Conservation (phyloP, 2,113 vertebrate species). For the Elgaria multicarinata region DNA sequence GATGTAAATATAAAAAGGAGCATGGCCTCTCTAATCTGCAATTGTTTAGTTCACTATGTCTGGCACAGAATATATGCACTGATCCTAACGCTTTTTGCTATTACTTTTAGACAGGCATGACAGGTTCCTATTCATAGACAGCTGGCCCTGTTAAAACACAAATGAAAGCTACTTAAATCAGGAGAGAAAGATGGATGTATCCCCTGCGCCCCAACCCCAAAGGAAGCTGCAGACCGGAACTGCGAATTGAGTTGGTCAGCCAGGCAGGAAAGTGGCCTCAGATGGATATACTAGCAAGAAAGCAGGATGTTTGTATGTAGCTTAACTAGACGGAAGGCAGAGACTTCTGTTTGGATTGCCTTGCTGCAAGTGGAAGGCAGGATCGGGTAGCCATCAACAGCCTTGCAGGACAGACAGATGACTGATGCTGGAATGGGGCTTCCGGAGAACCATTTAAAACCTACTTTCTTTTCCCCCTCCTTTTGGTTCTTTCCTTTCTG, state of each 20-base stretch:
- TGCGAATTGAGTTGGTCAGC: not conserved
- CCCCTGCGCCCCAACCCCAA: not conserved
- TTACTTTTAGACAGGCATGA: constrained; percentile 36
- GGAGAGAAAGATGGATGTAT: constrained; percentile 19
- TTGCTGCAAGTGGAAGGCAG: not conserved
- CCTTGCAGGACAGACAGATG: not conserved
- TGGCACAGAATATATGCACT: not conserved
- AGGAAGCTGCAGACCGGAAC: constrained; percentile 20
- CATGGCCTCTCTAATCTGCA: not conserved
- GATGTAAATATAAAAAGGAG: not conserved
- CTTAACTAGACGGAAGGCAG: constrained; percentile 12
- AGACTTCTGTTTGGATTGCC: not conserved
- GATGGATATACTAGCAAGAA: not conserved
- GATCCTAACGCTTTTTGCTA: constrained; percentile 24
- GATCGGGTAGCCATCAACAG: not conserved
- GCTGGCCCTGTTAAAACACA: constrained; percentile 17
- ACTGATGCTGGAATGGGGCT: not conserved
- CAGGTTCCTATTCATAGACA: constrained; percentile 25
- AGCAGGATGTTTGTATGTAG: constrained; percentile 1
- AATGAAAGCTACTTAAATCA: constrained; percentile 37
- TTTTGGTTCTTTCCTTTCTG: not conserved
- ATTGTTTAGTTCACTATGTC: not conserved
- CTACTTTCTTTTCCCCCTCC: not conserved
- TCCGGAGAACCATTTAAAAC: constrained; percentile 1
- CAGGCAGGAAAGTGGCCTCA: constrained; percentile 12